Evolutionary conservation across 2,797 vertebrate genomes (phyloP).

Genomic region (Limosa lapponica): DNA sequence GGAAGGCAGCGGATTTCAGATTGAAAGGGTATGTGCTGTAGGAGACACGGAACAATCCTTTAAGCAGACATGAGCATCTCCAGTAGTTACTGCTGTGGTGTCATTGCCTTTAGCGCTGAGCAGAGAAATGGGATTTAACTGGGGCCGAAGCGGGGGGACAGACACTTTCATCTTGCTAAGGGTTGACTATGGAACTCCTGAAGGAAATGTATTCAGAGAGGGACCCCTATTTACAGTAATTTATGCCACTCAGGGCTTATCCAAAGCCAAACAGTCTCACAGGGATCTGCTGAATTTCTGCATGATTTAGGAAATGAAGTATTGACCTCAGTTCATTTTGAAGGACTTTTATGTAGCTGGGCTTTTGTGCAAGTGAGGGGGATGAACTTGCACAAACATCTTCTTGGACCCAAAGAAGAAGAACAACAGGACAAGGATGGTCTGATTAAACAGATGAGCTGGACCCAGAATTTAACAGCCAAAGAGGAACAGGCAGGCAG

Average conservation of each 20-base stretch:
- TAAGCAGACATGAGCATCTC: not conserved
- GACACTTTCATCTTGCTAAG: not conserved
- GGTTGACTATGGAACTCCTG: not conserved
- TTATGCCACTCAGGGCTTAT: not conserved
- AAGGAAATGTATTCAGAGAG: not conserved
- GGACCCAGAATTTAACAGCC: not conserved
- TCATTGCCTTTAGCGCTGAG: not conserved
- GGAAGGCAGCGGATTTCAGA: not conserved
- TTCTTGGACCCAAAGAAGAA: not conserved
- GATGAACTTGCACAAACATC: not conserved
- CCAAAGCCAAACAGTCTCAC: not conserved
- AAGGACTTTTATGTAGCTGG: not conserved
- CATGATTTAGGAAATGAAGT: not conserved
- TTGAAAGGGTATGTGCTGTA: not conserved
- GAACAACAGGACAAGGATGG: not conserved
- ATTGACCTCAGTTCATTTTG: not conserved
- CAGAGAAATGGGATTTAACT: not conserved
- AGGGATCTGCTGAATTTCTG: not conserved
- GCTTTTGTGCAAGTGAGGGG: not conserved
- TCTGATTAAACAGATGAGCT: not conserved
- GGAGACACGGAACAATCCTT: not conserved
- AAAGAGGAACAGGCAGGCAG: not conserved
- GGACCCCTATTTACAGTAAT: not conserved
- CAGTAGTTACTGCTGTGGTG: not conserved
- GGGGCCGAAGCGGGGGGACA: rapidly evolving